Evolutionary conservation across 1,140 invertebrate genomes (phyloP).

Genomic region (Brachionus plicatilis): DNA sequence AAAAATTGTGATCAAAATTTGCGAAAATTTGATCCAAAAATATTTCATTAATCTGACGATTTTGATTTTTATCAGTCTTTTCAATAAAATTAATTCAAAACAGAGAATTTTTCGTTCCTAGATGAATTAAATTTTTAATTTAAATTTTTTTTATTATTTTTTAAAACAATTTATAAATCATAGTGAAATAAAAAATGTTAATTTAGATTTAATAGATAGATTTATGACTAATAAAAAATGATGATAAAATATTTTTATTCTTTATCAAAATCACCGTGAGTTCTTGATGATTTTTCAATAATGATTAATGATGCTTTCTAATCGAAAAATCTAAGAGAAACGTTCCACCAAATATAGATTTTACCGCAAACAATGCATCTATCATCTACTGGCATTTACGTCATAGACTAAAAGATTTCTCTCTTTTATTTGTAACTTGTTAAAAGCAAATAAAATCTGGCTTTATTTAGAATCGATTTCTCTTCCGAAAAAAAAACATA

Average conservation of each 20-base stretch:
- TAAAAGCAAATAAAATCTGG: not conserved
- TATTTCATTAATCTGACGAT: not conserved
- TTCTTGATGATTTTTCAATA: slow-evolving; percentile 1
- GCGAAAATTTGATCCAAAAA: not conserved
- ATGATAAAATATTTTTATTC: not conserved
- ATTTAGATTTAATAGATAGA: not conserved
- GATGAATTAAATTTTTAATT: too few relatives aligned
- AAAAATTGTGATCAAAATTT: not conserved
- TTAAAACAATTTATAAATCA: not conserved
- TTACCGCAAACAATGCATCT: not conserved
- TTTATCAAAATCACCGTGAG: not conserved
- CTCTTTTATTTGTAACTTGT: slow-evolving; percentile 12
- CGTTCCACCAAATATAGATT: not conserved
- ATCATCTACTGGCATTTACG: not conserved
- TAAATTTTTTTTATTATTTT: not conserved
- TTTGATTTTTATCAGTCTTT: not conserved
- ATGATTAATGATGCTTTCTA: slow-evolving; percentile 5
- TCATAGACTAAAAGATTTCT: not conserved
- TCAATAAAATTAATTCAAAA: not conserved
- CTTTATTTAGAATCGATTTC: not conserved
- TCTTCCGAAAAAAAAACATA: not conserved
- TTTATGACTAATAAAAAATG: not conserved
- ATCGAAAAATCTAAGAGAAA: not conserved
- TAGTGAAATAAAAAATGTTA: not conserved
- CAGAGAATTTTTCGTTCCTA: not conserved